These are phyloP conservation scores for Ostrea denselamellosa DNA, from an alignment of 1,140 invertebrate genomes.

Conservation along the genomic window DNA sequence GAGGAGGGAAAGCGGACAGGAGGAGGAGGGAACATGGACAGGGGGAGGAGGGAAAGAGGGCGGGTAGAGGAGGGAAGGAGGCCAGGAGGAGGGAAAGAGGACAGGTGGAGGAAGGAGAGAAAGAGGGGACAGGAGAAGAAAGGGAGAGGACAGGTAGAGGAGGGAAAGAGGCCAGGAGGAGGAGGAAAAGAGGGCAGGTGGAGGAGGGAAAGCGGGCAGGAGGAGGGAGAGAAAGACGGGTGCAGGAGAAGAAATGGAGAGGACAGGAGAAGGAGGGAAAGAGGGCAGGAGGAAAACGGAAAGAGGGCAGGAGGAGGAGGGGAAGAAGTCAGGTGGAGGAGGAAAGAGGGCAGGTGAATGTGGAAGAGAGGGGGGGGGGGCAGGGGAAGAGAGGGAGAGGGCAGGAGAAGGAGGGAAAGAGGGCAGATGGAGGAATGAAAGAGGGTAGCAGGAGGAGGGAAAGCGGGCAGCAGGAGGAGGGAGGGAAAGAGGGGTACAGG, in stretches of 20 bases:
- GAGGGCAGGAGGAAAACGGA: background rate
- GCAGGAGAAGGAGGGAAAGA: background rate
- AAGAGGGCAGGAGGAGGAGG: background rate
- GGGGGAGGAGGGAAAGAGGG: background rate
- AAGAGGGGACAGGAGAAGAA: background rate
- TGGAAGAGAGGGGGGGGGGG: background rate
- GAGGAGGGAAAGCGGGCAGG: slow-evolving; percentile 19
- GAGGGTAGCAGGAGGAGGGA: background rate
- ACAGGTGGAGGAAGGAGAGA: background rate
- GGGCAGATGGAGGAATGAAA: background rate
- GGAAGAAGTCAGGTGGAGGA: background rate
- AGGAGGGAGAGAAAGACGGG: background rate
- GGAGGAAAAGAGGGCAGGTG: slow-evolving; percentile 22
- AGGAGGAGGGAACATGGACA: background rate
- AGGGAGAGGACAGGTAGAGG: background rate
- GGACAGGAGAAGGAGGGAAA: background rate
- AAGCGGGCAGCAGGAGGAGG: background rate
- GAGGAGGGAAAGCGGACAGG: background rate
- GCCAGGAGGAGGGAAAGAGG: too few relatives aligned
- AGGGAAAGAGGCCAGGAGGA: background rate
- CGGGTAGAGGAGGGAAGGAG: background rate
- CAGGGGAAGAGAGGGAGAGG: background rate
- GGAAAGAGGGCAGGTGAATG: slow-evolving; percentile 12
- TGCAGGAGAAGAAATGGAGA: background rate
- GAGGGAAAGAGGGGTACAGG: background rate